A percentile compares a stretch with the other conserved stretches of the same genome.
Evolutionary conservation across 2,797 vertebrate species (phyloP).

Genomic region (Acanthurus lineatus): DNA sequence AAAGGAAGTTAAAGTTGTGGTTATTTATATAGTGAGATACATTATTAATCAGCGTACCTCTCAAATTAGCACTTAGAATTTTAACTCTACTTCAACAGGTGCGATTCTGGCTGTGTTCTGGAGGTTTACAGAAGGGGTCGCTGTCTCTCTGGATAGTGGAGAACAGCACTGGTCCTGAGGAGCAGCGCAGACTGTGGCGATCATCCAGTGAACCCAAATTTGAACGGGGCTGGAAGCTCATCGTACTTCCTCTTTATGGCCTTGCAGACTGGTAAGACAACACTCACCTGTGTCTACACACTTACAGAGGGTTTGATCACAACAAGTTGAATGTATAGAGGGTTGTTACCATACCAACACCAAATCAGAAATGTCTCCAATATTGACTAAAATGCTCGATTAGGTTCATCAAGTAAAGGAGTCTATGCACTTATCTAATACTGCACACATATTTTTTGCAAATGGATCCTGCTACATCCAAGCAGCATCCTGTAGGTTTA

Average conservation of each 20-base stretch:
- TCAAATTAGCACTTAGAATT: not conserved
- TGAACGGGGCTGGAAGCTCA: constrained; percentile 89
- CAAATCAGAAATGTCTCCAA: too few relatives aligned
- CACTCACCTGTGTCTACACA: constrained; percentile 13
- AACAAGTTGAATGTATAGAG: too few relatives aligned
- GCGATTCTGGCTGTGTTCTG: constrained; percentile 91
- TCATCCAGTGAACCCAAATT: constrained; percentile 79
- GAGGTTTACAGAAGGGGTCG: constrained; percentile 86
- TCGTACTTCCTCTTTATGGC: constrained; percentile 89
- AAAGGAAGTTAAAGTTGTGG: not conserved
- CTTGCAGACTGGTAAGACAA: constrained; percentile 91
- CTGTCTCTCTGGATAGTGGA: constrained; percentile 91
- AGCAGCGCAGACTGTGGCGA: constrained; percentile 88
- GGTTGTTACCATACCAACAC: too few relatives aligned
- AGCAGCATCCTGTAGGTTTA: not conserved
- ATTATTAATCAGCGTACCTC: not conserved
- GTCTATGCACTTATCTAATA: too few relatives aligned
- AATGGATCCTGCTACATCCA: not conserved
- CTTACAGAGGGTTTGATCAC: constrained; percentile 11
- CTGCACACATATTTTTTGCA: too few relatives aligned
- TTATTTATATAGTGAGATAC: not conserved
- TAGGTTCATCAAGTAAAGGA: too few relatives aligned
- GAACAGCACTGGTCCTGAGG: constrained; percentile 92
- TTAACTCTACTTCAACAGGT: constrained; percentile 82
- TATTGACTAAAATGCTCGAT: too few relatives aligned